phyloP scores from a whole-genome alignment of 2,797 vertebrate genomes.

The Glyptemys insculpta region DNA sequence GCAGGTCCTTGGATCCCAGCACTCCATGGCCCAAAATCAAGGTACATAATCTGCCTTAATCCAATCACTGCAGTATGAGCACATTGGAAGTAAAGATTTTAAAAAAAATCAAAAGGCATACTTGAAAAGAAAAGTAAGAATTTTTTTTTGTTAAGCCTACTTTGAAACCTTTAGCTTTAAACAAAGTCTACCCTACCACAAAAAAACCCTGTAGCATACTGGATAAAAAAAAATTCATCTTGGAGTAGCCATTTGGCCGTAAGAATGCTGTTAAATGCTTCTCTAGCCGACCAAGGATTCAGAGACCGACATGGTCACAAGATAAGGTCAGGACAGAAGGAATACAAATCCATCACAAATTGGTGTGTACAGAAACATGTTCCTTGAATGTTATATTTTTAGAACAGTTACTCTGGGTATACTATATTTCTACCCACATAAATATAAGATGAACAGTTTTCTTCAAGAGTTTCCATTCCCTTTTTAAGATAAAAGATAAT shows the following conservation, averaged over 20 bases:
- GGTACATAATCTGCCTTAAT: not conserved
- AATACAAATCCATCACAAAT: not conserved
- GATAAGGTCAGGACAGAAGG: not conserved
- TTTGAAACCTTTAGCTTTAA: not conserved
- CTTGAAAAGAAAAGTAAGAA: not conserved
- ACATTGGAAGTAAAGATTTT: not conserved
- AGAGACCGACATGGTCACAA: not conserved
- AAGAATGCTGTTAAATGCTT: not conserved
- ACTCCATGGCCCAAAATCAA: not conserved
- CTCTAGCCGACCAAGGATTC: not conserved
- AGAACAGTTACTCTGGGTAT: constrained; percentile 16
- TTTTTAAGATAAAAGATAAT: constrained; percentile 51
- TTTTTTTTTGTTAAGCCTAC: not conserved
- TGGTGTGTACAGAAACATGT: not conserved
- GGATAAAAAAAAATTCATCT: not conserved
- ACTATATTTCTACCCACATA: constrained; percentile 17
- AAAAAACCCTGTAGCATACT: not conserved
- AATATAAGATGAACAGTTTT: constrained; percentile 32
- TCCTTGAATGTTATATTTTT: constrained; percentile 25
- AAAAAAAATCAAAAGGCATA: not conserved
- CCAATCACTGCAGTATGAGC: not conserved
- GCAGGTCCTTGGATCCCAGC: not conserved
- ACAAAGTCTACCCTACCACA: not conserved
- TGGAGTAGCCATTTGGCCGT: not conserved
- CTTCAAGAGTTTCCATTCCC: not conserved